Base-by-base conservation (phyloP, 2,797 vertebrate species). In the Anas capensis region DNA sequence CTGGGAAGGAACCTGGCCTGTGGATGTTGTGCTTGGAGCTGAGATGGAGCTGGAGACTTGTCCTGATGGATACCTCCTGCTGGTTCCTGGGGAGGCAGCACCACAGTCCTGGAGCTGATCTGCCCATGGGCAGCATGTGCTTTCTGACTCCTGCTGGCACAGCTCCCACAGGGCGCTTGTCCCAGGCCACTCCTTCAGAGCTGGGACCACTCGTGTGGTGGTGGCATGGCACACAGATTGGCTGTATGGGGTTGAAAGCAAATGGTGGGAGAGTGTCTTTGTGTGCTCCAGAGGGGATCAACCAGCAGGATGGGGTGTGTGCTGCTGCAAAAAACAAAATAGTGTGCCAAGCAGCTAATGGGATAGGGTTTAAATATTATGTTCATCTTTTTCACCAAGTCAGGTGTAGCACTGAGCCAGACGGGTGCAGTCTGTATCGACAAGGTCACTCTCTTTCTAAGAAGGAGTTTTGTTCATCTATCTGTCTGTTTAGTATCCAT, bases 401-500 rank as follows among this genome's bases (percentile, higher is more conserved):
- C 0, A 2, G 23, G 27, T 66, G 58, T 33, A 73, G 65, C 77
- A 46, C 62, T 76, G 66, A 94, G 81, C 42, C 96, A 97, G 96
- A 96, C 95, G 92, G 93, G 75, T 82, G 49, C 53, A 76, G 75
- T 66, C 78, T 65, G 56, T 88, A 93, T 56, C 79, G 84, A 97
- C 84, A 84, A 71, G 62, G 84, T 68, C 78, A 77, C 87, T 94
- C 0, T 1, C 62, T 96, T 90, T 95, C 84, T 77, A 95, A 96
- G 92, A 94, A 96, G 89, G 78, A 87, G 65, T 95, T 97, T 96
- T 8, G 26, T 96, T 97, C 95, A 95, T 97, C 93, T 91, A 84
- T 81, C 89, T 95, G 82, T 96, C 95, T 97, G 96, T 93, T 96
- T 81, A 33, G 93, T 96, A 97, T 96, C 96, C 86, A 96, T 12